These are phyloP conservation scores for Cotesia typhae DNA, from an alignment of 1,140 invertebrate species.

Conservation along the genomic window DNA sequence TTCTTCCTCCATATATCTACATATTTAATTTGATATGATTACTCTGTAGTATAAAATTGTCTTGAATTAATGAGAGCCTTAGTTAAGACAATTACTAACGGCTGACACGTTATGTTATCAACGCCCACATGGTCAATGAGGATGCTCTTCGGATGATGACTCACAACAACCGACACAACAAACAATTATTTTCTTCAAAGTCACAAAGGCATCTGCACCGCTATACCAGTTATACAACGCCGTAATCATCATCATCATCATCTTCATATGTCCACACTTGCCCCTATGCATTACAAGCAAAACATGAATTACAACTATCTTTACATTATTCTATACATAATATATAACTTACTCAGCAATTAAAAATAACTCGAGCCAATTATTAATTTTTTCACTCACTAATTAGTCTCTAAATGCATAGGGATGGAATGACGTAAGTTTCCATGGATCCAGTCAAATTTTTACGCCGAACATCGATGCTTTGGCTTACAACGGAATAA, in stretches of 20 bases:
- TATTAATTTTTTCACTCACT: conserved; percentile 2
- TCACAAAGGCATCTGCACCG: conserved; percentile 7
- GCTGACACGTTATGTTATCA: conserved; percentile 52
- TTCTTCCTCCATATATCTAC: conserved; percentile 25
- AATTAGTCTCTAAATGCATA: conserved; percentile 49
- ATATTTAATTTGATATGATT: conserved; percentile 52
- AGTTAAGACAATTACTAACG: conserved; percentile 57
- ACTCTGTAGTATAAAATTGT: conserved; percentile 45
- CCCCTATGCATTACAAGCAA: background rate
- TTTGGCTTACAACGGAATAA: conserved; percentile 72
- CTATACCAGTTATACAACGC: no score
- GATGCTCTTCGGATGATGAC: conserved; percentile 45
- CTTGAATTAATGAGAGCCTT: conserved; percentile 54
- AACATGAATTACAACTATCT: no score
- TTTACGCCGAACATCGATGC: conserved; percentile 75
- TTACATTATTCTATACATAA: no score
- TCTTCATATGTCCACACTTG: background rate
- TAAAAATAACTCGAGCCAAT: background rate
- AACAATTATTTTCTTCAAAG: conserved; percentile 47
- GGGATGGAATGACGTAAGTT: conserved; percentile 83
- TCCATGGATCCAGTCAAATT: conserved; percentile 77
- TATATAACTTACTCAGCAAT: no score
- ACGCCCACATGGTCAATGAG: conserved; percentile 54
- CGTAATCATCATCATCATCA: background rate
- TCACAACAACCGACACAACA: conserved; percentile 39